These are phyloP conservation scores for Danaus melanippus DNA, from an alignment of 1,140 invertebrate species.

Conservation along the genomic window DNA sequence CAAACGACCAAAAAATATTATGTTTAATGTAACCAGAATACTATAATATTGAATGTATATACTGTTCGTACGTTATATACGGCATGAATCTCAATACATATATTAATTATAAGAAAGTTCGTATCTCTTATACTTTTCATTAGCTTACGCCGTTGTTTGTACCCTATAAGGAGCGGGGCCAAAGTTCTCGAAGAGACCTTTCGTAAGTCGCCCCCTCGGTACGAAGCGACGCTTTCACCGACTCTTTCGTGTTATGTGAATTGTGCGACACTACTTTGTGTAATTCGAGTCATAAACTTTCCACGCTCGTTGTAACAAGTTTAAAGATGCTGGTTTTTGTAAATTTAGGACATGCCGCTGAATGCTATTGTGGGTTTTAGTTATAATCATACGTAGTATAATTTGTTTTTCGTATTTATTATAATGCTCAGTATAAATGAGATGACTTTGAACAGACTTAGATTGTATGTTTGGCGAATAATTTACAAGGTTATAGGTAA, in stretches of 20 bases:
- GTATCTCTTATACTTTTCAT: constrained; percentile 14
- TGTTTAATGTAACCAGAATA: too few relatives aligned
- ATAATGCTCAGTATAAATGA: neutral
- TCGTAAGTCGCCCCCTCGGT: constrained; percentile 50
- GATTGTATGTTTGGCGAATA: neutral
- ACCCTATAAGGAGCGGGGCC: constrained; percentile 18
- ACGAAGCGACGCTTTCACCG: constrained; percentile 47
- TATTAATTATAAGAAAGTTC: constrained; percentile 20
- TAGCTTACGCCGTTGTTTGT: constrained; percentile 2
- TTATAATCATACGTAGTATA: neutral
- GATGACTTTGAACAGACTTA: neutral
- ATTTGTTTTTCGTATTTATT: constrained; percentile 4
- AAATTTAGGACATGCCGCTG: too few relatives aligned
- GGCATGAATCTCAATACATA: constrained; percentile 17
- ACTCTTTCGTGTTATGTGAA: constrained; percentile 45
- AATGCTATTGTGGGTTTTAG: too few relatives aligned
- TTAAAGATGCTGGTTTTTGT: neutral
- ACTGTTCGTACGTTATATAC: constrained; percentile 4
- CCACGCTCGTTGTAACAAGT: constrained; percentile 11
- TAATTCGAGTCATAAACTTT: constrained; percentile 24
- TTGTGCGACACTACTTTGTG: constrained; percentile 31
- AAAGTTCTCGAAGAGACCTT: constrained; percentile 34
- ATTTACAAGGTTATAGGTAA: constrained; percentile 1
- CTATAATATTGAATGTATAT: too few relatives aligned
- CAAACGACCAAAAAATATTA: too few relatives aligned